phyloP scores from a whole-genome alignment of 2,113 vertebrate species.

The Morone chrysops region DNA sequence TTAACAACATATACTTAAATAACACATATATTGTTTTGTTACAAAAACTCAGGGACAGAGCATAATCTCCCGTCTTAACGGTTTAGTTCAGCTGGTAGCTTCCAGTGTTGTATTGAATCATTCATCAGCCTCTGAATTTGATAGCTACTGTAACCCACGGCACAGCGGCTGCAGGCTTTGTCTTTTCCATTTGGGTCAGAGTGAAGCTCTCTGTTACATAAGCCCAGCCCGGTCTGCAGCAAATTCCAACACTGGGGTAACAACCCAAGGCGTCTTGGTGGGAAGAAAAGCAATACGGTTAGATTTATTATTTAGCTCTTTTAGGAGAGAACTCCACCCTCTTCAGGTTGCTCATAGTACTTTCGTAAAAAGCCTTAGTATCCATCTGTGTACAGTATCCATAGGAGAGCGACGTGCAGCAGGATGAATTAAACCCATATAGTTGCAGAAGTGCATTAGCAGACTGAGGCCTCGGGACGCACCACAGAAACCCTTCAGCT shows the following conservation, averaged over 20 bases:
- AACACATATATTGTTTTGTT: not conserved
- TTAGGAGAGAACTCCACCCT: not conserved
- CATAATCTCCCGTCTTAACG: constrained; percentile 16
- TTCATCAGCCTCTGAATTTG: constrained; percentile 67
- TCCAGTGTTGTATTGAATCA: constrained; percentile 55
- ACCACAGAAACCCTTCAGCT: not conserved
- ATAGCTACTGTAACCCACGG: constrained; percentile 34
- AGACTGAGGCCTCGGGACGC: constrained; percentile 39
- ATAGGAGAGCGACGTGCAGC: not conserved
- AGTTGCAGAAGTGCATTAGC: constrained; percentile 67
- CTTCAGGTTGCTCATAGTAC: not conserved
- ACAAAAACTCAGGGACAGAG: constrained; percentile 11
- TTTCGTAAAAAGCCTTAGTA: not conserved
- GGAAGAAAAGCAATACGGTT: constrained; percentile 9
- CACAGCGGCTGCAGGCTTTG: constrained; percentile 55
- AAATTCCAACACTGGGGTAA: not conserved
- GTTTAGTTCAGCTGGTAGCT: constrained; percentile 41
- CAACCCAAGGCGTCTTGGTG: not conserved
- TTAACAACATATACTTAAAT: not conserved
- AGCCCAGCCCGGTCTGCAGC: constrained; percentile 19
- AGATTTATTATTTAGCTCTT: constrained; percentile 30
- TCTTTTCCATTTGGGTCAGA: constrained; percentile 75
- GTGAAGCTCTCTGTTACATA: constrained; percentile 40
- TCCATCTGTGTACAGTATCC: not conserved
- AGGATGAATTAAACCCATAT: constrained; percentile 15